Base-by-base conservation (phyloP, 2,113 vertebrate species). In the Desmodus rotundus region DNA sequence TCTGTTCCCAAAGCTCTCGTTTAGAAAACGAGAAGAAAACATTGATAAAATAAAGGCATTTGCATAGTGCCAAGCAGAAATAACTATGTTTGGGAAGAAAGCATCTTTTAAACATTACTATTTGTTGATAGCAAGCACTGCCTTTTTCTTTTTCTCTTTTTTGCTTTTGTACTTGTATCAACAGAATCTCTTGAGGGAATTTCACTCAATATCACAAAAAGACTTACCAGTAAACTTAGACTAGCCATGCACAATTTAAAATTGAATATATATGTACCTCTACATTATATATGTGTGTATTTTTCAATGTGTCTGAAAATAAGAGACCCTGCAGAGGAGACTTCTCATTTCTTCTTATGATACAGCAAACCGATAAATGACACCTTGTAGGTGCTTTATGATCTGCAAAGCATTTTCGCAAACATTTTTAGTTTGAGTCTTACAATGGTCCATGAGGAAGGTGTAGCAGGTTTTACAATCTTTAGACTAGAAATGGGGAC, bases 21-120 rank as follows among this genome's bases (percentile, higher is more conserved):
- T 87, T 93, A 56, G 70, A 93, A 84, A 95, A 80, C 50, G 87
- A 94, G 72, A 43, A 86, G 77, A 92, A 81, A 94, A 86, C 54
- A 31, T 20, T 74, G 70, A 65, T n/a, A 87, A 93, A 92, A 56
- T 77, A 65, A 95, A 89, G 87, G 12, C 63, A 38, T 86, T 86
- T 70, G 50, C 54, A 50, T 56, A 70, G 33, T 38, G 28, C 50
- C 73, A 78, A 63, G 36, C n/a, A 43, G 78, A 91, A 91, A 88
- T 82, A 87, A 92, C 58, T 24, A 11, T 0, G 11, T 82, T 47
- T 73, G 67, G 67, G 68, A 63, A 96, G 70, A 91, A 89, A 28
- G 22, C 20, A 47, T 50, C 26, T 63, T 91, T 87, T 77, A 73
- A 95, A 94, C 88, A 58, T 85, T 76, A 45, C 68, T 58, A 24